Percentiles rank a stretch among this genome's conserved stretches.
Evolutionary conservation across 2,797 vertebrate genomes (phyloP).

Genomic region (Phrynocephalus forsythii): DNA sequence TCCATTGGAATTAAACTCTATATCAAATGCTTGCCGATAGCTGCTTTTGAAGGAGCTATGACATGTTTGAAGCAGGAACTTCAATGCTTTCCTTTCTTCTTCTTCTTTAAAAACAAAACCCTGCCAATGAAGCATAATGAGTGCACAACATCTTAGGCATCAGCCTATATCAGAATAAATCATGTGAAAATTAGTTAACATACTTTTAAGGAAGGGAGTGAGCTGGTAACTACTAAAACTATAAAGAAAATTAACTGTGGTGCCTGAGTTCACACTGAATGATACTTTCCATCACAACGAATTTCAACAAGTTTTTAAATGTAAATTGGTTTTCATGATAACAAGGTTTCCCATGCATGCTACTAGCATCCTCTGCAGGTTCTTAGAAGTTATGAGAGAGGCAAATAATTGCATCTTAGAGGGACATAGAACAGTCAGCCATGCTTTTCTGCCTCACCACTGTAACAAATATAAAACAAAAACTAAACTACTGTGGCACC

Average conservation of each 20-base stretch:
- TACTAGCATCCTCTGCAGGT: background rate
- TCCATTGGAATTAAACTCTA: background rate
- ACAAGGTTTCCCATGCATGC: background rate
- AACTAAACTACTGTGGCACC: too few relatives aligned
- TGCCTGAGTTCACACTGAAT: background rate
- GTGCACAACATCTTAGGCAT: background rate
- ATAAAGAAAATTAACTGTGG: background rate
- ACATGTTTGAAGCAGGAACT: background rate
- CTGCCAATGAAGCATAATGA: background rate
- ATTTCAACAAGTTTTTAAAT: background rate
- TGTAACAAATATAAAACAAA: too few relatives aligned
- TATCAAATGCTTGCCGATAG: background rate
- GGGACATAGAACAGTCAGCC: background rate
- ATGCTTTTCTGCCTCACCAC: too few relatives aligned
- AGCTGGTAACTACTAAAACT: conserved; percentile 6
- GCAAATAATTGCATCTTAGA: background rate
- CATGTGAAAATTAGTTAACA: background rate
- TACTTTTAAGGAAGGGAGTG: background rate
- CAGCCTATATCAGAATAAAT: background rate
- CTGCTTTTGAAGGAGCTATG: background rate
- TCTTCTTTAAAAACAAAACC: background rate
- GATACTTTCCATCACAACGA: background rate
- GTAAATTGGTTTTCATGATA: background rate
- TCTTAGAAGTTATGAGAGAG: background rate
- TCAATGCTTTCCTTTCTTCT: too few relatives aligned